Percentiles rank a stretch among this genome's conserved stretches.
These are phyloP conservation scores for Nephrotoma flavescens DNA, from an alignment of 2,888 invertebrate species.

Conservation along the genomic window DNA sequence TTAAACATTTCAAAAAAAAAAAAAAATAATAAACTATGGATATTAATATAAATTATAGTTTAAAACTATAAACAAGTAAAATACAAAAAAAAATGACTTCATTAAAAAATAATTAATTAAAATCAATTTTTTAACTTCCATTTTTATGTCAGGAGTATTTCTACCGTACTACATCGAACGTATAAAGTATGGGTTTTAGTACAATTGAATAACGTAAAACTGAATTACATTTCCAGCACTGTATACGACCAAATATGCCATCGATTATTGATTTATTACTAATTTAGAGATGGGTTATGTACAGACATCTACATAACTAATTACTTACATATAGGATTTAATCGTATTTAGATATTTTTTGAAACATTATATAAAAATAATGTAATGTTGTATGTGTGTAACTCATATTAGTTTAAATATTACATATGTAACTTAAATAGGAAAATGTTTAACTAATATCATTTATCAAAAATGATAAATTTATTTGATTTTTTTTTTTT, in stretches of 20 bases:
- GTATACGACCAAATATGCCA: neutral
- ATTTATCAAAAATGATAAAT: constrained; percentile 1
- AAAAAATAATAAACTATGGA: neutral
- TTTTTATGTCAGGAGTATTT: neutral
- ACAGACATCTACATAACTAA: neutral
- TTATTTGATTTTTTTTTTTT: neutral
- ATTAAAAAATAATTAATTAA: constrained; percentile 5
- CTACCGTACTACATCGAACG: neutral
- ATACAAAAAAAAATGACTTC: constrained; percentile 2
- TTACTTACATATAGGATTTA: neutral
- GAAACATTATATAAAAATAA: neutral
- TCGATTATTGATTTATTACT: neutral
- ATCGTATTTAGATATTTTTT: neutral
- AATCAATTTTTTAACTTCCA: constrained; percentile 2
- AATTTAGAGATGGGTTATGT: neutral
- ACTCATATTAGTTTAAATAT: neutral
- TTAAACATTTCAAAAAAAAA: neutral
- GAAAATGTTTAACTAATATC: neutral
- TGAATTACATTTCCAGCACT: neutral
- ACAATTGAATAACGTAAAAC: neutral
- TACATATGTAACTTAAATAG: too few relatives aligned
- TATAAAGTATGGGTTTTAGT: neutral
- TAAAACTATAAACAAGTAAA: neutral
- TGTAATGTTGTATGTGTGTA: neutral
- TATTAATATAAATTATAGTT: neutral